Percentiles rank a stretch among this genome's conserved stretches.
Evolutionary conservation across 2,113 vertebrate genomes (phyloP).

Genomic region (Enhydra lutris): DNA sequence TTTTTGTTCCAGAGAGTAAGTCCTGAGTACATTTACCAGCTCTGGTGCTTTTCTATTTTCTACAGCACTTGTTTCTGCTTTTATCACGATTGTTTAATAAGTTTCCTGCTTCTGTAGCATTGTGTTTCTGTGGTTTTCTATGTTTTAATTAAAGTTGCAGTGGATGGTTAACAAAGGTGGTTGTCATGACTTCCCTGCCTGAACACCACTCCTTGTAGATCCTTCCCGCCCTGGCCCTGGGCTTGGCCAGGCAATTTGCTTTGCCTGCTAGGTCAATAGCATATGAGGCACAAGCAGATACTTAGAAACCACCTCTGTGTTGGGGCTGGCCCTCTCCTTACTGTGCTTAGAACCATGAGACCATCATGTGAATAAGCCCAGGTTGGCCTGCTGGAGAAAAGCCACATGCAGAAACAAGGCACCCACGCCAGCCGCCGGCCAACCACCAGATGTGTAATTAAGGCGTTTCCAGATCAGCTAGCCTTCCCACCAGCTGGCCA

Average conservation of each 20-base stretch:
- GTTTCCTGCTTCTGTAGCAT: not conserved
- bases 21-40: not conserved
- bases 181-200: rapidly evolving
- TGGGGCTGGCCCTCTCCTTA: not conserved
- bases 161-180: not conserved
- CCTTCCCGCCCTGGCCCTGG: not conserved
- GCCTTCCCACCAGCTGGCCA: not conserved
- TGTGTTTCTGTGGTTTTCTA: not conserved
- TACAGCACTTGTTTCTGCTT: not conserved
- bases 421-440: not conserved
- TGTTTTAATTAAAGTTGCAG: not conserved
- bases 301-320: rapidly evolving
- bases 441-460: rapidly evolving
- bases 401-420: rapidly evolving
- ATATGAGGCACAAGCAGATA: not conserved
- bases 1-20: not conserved
- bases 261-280: too few relatives aligned
- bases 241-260: not conserved
- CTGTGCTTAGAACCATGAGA: not conserved
- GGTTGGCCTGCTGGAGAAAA: not conserved
- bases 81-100: not conserved
- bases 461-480: not conserved
- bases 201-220: rapidly evolving
- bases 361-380: rapidly evolving
- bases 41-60: not conserved